Percentiles rank a stretch among this genome's conserved stretches.
phyloP scores from a whole-genome alignment of 1,140 invertebrate species.

The Xylocopa sonorina region DNA sequence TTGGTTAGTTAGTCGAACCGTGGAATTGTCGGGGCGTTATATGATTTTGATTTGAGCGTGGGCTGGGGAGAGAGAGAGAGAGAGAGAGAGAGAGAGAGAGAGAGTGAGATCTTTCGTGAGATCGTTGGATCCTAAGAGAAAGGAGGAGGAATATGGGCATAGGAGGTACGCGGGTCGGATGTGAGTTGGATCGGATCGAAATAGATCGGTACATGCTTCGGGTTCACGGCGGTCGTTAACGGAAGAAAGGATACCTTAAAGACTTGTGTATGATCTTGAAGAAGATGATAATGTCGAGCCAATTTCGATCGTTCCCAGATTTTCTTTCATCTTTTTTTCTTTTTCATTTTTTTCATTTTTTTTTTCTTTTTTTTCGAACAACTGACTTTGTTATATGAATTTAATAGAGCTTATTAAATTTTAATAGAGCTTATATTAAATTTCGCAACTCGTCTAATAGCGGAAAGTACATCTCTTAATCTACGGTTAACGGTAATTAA shows the following conservation, averaged over 20 bases:
- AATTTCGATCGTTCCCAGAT: constrained; percentile 8
- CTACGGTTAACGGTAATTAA: constrained; percentile 42
- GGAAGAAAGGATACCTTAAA: constrained; percentile 52
- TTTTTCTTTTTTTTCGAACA: too few species aligned
- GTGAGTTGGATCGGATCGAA: not conserved
- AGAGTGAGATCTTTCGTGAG: too few species aligned
- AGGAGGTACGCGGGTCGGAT: too few species aligned
- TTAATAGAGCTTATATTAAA: too few species aligned
- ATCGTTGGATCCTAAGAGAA: too few species aligned
- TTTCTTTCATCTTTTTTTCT: not conserved
- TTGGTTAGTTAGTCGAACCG: constrained; percentile 31
- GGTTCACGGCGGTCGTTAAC: constrained; percentile 14
- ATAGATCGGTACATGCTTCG: constrained; percentile 12
- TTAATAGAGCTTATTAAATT: too few species aligned
- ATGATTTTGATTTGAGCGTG: not conserved
- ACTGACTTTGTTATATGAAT: too few species aligned
- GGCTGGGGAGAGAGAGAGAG: not conserved
- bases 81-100: too few species aligned
- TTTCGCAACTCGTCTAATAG: constrained; percentile 3
- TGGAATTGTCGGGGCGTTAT: too few species aligned
- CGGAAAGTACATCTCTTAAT: constrained; percentile 19
- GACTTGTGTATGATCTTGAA: constrained; percentile 44
- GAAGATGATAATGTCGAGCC: constrained; percentile 44
- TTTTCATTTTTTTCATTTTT: not conserved
- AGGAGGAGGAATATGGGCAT: too few species aligned